Base-by-base conservation (phyloP, 2,888 invertebrate genomes). In the Lithophane socia region DNA sequence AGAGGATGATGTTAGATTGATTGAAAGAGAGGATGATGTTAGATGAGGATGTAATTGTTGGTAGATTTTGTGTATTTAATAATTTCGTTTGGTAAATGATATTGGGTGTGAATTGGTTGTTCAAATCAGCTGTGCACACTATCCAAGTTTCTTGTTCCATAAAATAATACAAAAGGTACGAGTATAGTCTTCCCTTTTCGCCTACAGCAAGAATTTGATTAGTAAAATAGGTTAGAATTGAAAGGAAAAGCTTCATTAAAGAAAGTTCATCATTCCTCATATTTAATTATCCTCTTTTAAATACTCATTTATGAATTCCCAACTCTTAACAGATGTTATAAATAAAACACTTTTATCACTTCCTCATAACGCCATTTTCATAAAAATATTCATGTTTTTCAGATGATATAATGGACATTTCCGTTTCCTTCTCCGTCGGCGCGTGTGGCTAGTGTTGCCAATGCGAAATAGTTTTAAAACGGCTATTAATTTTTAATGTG, bases 401-500 rank as follows among this genome's bases (percentile, higher is more conserved):
- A 92, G 89, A 92, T 94, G 94, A 95, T 94, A 94, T 95, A 96
- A 95, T 93, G 91, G 93, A 92, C 92, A 90, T 93, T 92, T 96
- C 96, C 96, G 94, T 91, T 95, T 95, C 95, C 96, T 92, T 91
- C 90, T 93, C 93, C 79, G 89, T 93, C 92, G 88, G 77, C 88
- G 88, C 83, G 89, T 88, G 86, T 81, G 88, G 83, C 88, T 84
- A 90, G 92, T 92, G 94, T 93, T 94, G 93, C 94, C 94, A 94
- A 90, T 95, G 96, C 96, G 91, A 96, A 96, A 96, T 95, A 95
- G 94, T 95, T 95, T 94, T 93, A 94, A 94, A 94, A 93, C 92
- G 85, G 90, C 94, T 93, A 95, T 95, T 94, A 95, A 95, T 95
- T 95, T 94, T 95, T 95, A 94, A 95, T 94, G 94, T 93, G 93